Conservation (phyloP, 2,113 vertebrate genomes). For the Gobio gobio region DNA sequence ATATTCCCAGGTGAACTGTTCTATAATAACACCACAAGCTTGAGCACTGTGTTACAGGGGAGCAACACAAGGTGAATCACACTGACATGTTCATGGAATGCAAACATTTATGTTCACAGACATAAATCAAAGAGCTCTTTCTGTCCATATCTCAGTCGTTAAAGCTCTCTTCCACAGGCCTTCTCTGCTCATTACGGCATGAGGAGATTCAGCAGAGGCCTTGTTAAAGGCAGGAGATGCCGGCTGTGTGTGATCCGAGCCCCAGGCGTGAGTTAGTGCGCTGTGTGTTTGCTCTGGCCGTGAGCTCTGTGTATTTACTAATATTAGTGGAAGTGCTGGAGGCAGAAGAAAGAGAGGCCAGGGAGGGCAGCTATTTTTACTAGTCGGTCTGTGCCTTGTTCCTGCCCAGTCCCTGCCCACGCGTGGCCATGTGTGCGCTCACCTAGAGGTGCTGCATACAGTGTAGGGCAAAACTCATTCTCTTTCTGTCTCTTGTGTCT, state of each 20-base stretch:
- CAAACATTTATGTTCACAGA: not conserved
- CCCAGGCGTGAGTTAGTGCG: slow-evolving; percentile 60
- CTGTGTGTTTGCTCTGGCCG: slow-evolving; percentile 66
- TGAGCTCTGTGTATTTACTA: slow-evolving; percentile 67
- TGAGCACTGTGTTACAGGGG: slow-evolving; percentile 36
- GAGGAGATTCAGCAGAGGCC: slow-evolving; percentile 34
- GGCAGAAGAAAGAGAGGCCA: slow-evolving; percentile 66
- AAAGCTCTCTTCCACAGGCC: not conserved
- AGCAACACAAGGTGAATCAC: slow-evolving; percentile 20
- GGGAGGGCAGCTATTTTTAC: slow-evolving; percentile 75
- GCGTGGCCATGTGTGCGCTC: slow-evolving; percentile 36
- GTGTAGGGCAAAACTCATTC: not conserved
- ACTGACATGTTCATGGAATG: not conserved
- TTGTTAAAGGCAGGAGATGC: slow-evolving; percentile 34
- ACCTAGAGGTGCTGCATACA: not conserved
- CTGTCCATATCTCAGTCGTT: not conserved
- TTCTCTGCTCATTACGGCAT: slow-evolving; percentile 30
- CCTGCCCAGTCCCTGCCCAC: slow-evolving; percentile 42
- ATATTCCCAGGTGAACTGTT: slow-evolving; percentile 47
- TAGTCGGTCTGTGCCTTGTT: slow-evolving; percentile 61
- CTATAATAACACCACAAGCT: slow-evolving; percentile 48
- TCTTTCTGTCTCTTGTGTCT: slow-evolving; percentile 6
- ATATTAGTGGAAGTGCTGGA: slow-evolving; percentile 73
- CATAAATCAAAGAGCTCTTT: slow-evolving; percentile 36
- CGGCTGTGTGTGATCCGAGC: slow-evolving; percentile 64